phyloP scores from a whole-genome alignment of 2,113 vertebrate genomes.

The Plectropomus leopardus region DNA sequence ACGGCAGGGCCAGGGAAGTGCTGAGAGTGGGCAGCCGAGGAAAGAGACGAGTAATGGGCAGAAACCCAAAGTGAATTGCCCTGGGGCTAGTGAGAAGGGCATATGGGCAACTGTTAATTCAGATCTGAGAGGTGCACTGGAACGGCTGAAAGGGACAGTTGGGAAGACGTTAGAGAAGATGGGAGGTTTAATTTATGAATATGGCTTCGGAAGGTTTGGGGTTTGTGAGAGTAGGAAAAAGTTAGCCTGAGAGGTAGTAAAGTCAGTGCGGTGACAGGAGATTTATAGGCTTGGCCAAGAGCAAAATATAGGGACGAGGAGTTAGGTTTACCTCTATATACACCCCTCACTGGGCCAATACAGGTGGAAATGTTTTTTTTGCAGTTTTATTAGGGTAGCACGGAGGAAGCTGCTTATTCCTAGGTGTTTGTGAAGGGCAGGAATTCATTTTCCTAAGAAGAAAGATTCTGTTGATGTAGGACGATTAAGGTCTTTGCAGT shows the following conservation, averaged over 20 bases:
- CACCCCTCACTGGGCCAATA: too few species aligned
- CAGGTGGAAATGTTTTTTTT: too few species aligned
- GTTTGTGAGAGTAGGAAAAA: not conserved
- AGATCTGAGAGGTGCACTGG: conserved; percentile 4
- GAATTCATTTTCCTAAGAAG: not conserved
- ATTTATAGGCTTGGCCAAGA: not conserved
- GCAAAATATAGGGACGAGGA: not conserved
- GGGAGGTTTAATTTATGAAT: conserved; percentile 3
- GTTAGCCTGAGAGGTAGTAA: not conserved
- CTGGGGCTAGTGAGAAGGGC: conserved; percentile 1
- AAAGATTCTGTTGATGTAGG: too few species aligned
- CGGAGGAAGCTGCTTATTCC: not conserved
- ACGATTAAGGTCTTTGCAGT: too few species aligned
- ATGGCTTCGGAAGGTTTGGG: not conserved
- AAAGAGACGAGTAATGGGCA: not conserved
- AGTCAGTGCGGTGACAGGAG: not conserved
- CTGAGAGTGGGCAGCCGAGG: not conserved
- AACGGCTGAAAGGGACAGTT: not conserved
- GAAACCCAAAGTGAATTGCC: not conserved
- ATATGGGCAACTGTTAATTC: conserved; percentile 1
- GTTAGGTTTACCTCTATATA: not conserved
- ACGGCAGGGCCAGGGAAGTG: not conserved
- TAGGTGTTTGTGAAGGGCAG: not conserved
- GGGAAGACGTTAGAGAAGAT: not conserved
- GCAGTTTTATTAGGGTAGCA: too few species aligned